Conservation (phyloP, 2,113 vertebrate species). For the Sturnira hondurensis region DNA sequence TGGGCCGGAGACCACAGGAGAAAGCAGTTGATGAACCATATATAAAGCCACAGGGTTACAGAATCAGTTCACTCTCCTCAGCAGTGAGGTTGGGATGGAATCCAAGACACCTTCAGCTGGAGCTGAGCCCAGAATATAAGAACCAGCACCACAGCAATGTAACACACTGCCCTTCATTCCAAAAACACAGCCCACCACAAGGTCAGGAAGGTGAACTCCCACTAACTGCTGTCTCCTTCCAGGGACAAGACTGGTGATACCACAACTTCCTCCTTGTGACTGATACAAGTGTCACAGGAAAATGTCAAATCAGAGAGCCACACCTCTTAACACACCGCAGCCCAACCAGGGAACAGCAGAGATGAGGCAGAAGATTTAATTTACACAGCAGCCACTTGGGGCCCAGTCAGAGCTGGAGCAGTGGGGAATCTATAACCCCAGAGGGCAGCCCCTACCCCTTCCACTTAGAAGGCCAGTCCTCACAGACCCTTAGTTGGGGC, state of each 20-base stretch:
- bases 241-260: neutral
- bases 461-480: slow-evolving; percentile 26
- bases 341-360: slow-evolving; percentile 10
- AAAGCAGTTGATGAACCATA: neutral
- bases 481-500: neutral
- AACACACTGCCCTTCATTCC: neutral
- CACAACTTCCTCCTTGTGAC: neutral
- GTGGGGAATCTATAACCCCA: neutral
- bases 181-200: neutral
- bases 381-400: slow-evolving; percentile 64
- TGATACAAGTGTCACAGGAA: neutral
- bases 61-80: neutral
- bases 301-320: neutral
- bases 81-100: neutral
- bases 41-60: neutral
- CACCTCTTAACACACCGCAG: neutral
- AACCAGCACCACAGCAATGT: neutral
- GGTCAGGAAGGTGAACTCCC: neutral
- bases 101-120: neutral
- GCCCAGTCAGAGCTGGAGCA: slow-evolving; percentile 39
- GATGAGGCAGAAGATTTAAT: slow-evolving; percentile 58
- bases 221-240: neutral
- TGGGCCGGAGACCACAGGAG: neutral
- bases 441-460: neutral
- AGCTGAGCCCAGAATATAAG: neutral